phyloP scores from a whole-genome alignment of 2,888 invertebrate genomes.

The Drosophila meridionalis region DNA sequence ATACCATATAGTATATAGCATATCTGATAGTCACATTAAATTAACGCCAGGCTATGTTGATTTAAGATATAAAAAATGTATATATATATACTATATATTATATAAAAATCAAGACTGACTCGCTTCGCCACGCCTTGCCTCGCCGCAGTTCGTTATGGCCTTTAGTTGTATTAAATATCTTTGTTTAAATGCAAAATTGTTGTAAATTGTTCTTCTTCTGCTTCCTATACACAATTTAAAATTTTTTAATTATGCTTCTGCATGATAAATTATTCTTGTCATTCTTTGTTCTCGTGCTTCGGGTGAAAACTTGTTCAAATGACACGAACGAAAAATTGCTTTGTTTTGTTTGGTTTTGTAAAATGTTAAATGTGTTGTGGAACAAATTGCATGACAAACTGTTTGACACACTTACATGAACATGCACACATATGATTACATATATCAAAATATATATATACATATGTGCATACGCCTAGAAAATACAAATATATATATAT shows the following conservation, averaged over 20 bases:
- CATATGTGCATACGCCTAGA: not conserved
- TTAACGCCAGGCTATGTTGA: slow-evolving; percentile 1
- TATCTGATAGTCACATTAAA: slow-evolving; percentile 8
- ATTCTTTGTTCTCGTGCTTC: slow-evolving; percentile 29
- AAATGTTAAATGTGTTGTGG: slow-evolving; percentile 3
- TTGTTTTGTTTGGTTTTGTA: slow-evolving; percentile 3
- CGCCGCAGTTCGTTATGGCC: slow-evolving; percentile 19
- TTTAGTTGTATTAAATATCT: slow-evolving; percentile 13
- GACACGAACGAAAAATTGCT: slow-evolving; percentile 28
- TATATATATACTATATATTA: not conserved
- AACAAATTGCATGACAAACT: slow-evolving; percentile 25
- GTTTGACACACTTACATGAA: slow-evolving; percentile 1
- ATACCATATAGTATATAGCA: slow-evolving; percentile 1
- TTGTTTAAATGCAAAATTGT: slow-evolving; percentile 10
- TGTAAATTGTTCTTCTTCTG: slow-evolving; percentile 1
- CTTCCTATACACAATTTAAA: slow-evolving; percentile 4
- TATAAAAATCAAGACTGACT: slow-evolving; percentile 6
- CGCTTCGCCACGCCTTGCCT: slow-evolving; percentile 24
- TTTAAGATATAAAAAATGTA: slow-evolving; percentile 12
- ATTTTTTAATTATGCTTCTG: slow-evolving; percentile 27
- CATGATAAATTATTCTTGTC: slow-evolving; percentile 33
- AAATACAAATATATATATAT: not conserved
- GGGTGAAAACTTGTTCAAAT: slow-evolving; percentile 33
- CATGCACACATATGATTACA: not conserved
- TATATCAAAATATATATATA: not conserved